Conservation (phyloP, 2,113 vertebrate species). For the Osmerus eperlanus region DNA sequence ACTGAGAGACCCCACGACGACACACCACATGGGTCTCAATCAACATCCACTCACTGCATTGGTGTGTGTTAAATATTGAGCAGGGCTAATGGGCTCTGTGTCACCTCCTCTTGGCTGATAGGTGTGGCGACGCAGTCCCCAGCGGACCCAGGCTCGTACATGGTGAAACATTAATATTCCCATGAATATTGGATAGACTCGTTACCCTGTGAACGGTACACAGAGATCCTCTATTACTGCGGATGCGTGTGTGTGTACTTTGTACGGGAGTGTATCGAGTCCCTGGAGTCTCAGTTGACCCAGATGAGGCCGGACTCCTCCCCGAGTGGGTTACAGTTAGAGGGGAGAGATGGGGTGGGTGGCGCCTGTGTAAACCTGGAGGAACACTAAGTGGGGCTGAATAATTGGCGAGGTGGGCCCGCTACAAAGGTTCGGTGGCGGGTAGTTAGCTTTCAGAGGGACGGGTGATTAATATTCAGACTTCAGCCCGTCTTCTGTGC, state of each 20-base stretch:
- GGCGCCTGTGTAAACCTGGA: background rate
- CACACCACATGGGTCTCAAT: background rate
- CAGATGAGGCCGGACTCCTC: background rate
- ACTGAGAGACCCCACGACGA: too few relatives aligned
- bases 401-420: conserved; percentile 4
- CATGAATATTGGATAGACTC: conserved; percentile 54
- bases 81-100: conserved; percentile 54
- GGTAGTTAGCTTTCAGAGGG: conserved; percentile 8
- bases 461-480: conserved; percentile 15
- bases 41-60: background rate
- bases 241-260: background rate
- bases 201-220: conserved; percentile 23
- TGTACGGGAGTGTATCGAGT: background rate
- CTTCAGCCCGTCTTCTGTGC: conserved; percentile 13
- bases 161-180: conserved; percentile 63
- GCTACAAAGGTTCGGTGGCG: conserved; percentile 14
- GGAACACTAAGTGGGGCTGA: conserved; percentile 29
- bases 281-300: background rate
- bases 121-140: conserved; percentile 44
- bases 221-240: conserved; percentile 38
- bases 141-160: conserved; percentile 39
- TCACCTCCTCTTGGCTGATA: conserved; percentile 47
- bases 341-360: background rate
- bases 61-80: conserved; percentile 59
- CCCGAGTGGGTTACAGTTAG: background rate